Base-by-base conservation (phyloP, 2,888 invertebrate genomes). In the Sarcophaga variegata region DNA sequence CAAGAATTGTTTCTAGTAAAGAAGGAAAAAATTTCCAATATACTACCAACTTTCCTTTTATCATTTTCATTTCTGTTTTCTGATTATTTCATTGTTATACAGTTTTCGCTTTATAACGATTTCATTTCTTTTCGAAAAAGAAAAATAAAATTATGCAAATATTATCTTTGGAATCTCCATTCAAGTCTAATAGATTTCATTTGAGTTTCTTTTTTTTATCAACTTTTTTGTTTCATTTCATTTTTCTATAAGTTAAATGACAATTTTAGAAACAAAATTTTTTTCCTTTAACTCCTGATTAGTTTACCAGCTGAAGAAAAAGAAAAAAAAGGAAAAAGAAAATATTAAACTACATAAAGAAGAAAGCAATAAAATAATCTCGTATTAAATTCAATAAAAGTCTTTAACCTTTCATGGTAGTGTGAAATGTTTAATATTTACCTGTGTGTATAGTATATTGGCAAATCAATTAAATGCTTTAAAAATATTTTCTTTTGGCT, bases 91-190 rank as follows among this genome's bases (percentile, higher is more conserved):
- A 8, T 37, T 37, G 10, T 10, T 37, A 37, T 37, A 37, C 37
- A 10, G 37, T 37, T 37, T 37, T 37, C 37, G 37, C 37, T 37
- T 37, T 37, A 37, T 62, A 10, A 54, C 37, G 14, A 49, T 70
- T 69, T 49, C 49, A 3, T 47, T 71, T 79, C 8, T 63, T 10
- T 54, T 37, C 37, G 4, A 37, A 54, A 79, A 37, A 8, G 6
- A 37, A 37, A 79, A 83, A 78, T 64, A 10, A 79, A 71, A 67
- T 72, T 82, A 74, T 82, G 71, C 60, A 82, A 86, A 86, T 76
- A 86, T 76, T 82, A 67, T 71, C 60, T 76, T 82, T 79, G 45
- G 45, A 86, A 79, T 76, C 62, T 71, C 25, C 66, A 60, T 37
- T 22, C 59, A 49, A 8, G 10, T 27, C 64, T 37, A 70, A 74